Evolutionary conservation across 1,140 invertebrate genomes (phyloP).

Genomic region (Dendrolimus kikuchii): DNA sequence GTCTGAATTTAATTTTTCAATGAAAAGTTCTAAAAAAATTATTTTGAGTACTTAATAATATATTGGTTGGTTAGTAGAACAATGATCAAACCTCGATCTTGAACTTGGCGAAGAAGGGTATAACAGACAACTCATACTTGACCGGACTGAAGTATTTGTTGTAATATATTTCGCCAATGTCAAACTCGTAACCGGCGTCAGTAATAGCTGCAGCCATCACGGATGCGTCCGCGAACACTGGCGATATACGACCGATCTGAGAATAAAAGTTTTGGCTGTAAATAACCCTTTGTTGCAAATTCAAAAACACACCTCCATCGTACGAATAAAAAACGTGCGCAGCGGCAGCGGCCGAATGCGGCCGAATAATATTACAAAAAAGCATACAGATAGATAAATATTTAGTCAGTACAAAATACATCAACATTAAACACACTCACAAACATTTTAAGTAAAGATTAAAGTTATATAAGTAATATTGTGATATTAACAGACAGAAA

Average conservation of each 20-base stretch:
- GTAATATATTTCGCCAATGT: slow-evolving; percentile 89
- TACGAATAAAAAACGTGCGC: no score
- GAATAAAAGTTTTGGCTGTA: background rate
- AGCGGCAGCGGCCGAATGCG: no score
- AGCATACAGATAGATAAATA: no score
- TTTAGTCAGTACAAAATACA: no score
- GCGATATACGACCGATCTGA: slow-evolving; percentile 88
- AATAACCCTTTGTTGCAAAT: no score
- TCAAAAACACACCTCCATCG: no score
- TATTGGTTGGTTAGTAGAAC: background rate
- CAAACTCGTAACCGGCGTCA: slow-evolving; percentile 87
- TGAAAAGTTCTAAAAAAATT: background rate
- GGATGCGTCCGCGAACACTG: slow-evolving; percentile 93
- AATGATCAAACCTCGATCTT: slow-evolving; percentile 67
- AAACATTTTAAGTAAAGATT: no score
- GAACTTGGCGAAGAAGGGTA: slow-evolving; percentile 86
- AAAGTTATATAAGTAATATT: no score
- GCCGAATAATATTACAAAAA: no score
- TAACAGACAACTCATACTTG: slow-evolving; percentile 85
- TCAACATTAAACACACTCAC: no score
- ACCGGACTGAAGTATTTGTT: slow-evolving; percentile 96
- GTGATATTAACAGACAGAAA: no score
- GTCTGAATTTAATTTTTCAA: no score
- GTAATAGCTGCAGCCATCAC: slow-evolving; percentile 87
- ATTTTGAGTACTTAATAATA: background rate